Evolutionary conservation across 64 coral and sea anemone species (phyloP).

Genomic region (Porites australiensis): DNA sequence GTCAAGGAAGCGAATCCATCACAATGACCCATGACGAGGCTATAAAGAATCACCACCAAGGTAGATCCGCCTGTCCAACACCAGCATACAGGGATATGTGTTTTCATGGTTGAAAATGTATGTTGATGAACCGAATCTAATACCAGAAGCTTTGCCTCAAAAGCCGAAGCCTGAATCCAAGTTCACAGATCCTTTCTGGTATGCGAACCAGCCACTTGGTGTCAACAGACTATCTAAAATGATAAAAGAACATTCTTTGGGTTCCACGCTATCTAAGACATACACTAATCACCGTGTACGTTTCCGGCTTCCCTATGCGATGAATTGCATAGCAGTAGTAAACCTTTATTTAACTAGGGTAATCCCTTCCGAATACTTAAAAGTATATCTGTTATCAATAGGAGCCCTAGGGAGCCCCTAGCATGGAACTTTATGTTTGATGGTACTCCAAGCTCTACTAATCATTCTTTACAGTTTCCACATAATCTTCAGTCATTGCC

Average conservation of each 20-base stretch:
- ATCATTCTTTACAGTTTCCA: too few species aligned
- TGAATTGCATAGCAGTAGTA: too few species aligned
- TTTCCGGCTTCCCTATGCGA: too few species aligned
- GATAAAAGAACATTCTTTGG: not conserved
- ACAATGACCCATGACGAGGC: not conserved
- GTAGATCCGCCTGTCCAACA: not conserved
- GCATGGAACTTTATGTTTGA: too few species aligned
- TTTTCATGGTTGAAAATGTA: not conserved
- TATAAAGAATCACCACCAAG: constrained; percentile 7
- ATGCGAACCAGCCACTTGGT: constrained; percentile 5
- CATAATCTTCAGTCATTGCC: too few species aligned
- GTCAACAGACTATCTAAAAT: not conserved
- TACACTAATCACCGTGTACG: constrained; percentile 11
- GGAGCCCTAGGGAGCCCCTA: too few species aligned
- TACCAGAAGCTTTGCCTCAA: constrained; percentile 16
- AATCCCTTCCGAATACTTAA: too few species aligned
- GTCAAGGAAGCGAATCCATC: not conserved
- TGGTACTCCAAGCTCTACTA: too few species aligned
- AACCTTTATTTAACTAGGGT: too few species aligned
- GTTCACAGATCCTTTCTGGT: not conserved
- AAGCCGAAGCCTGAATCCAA: not conserved
- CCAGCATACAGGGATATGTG: not conserved
- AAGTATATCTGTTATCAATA: too few species aligned
- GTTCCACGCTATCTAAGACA: not conserved
- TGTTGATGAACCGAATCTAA: not conserved